A percentile compares a stretch with the other conserved stretches of the same genome.
These are phyloP conservation scores for Myotis pilosus DNA, from an alignment of 2,797 vertebrate species.

Conservation along the genomic window DNA sequence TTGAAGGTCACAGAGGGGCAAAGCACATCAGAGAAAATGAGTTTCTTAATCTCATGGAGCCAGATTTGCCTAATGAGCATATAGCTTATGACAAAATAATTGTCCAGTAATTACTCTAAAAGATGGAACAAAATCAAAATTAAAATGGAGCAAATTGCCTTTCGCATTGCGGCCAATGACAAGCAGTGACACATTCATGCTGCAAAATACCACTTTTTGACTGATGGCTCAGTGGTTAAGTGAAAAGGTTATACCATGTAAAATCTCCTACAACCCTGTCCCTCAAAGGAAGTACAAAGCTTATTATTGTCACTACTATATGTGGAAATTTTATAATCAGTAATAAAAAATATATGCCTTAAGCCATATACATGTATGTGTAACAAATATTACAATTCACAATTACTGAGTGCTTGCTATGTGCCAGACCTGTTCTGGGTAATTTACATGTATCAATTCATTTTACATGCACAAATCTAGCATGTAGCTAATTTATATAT, in stretches of 20 bases:
- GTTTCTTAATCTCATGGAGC: constrained; percentile 65
- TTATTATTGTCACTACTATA: neutral
- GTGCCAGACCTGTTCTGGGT: neutral
- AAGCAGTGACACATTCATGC: constrained; percentile 32
- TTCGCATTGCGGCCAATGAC: constrained; percentile 53
- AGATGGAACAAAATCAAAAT: constrained; percentile 69
- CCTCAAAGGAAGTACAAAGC: neutral
- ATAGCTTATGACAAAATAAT: constrained; percentile 73
- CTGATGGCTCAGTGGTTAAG: neutral
- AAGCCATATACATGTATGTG: neutral
- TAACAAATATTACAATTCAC: neutral
- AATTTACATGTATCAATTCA: neutral
- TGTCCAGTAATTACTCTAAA: constrained; percentile 67
- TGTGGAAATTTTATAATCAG: neutral
- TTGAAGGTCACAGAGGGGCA: constrained; percentile 58
- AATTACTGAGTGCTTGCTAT: neutral
- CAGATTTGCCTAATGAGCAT: constrained; percentile 56
- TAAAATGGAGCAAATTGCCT: constrained; percentile 63
- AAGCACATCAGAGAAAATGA: constrained; percentile 56
- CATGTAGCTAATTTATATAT: neutral
- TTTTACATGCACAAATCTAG: neutral
- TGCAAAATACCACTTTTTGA: constrained; percentile 43
- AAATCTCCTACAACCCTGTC: neutral
- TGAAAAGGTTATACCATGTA: neutral
- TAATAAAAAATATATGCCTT: neutral